Evolutionary conservation across 1,140 invertebrate species (phyloP).

Genomic region (Chionoecetes opilio): DNA sequence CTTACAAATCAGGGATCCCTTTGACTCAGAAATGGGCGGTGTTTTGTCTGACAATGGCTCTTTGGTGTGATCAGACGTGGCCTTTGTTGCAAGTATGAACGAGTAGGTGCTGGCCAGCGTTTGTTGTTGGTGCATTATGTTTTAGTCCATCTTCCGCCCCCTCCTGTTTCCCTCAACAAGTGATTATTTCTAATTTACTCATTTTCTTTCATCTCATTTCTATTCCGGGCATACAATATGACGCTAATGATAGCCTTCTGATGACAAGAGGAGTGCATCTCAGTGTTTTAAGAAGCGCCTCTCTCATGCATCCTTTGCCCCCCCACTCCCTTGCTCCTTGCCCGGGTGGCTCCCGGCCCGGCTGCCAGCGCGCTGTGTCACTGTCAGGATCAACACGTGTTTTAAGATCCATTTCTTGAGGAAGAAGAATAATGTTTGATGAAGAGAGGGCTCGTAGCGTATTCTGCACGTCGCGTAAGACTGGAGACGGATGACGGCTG

Average conservation of each 20-base stretch:
- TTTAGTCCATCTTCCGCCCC: slow-evolving; percentile 29
- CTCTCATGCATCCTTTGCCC: not conserved
- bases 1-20: slow-evolving; percentile 76
- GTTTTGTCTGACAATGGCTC: slow-evolving; percentile 77
- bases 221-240: not conserved
- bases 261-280: not conserved
- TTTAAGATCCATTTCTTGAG: slow-evolving; percentile 51
- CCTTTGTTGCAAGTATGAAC: slow-evolving; percentile 78
- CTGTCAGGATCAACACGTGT: slow-evolving; percentile 47
- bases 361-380: slow-evolving; percentile 22
- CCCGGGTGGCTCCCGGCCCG: not conserved
- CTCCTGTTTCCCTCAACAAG: slow-evolving; percentile 47
- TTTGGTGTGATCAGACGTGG: slow-evolving; percentile 77
- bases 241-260: not conserved
- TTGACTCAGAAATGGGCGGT: slow-evolving; percentile 76
- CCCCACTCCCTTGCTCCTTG: not conserved
- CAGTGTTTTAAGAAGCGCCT: not conserved
- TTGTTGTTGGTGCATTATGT: slow-evolving; percentile 66
- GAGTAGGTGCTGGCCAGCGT: slow-evolving; percentile 60
- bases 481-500: slow-evolving; percentile 54
- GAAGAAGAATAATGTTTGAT: slow-evolving; percentile 50
- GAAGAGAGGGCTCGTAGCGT: slow-evolving; percentile 54
- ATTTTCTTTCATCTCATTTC: slow-evolving; percentile 32
- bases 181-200: slow-evolving; percentile 73
- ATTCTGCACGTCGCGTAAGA: slow-evolving; percentile 44